phyloP scores from a whole-genome alignment of 2,888 invertebrate genomes.

The Cheilosia vulpina region DNA sequence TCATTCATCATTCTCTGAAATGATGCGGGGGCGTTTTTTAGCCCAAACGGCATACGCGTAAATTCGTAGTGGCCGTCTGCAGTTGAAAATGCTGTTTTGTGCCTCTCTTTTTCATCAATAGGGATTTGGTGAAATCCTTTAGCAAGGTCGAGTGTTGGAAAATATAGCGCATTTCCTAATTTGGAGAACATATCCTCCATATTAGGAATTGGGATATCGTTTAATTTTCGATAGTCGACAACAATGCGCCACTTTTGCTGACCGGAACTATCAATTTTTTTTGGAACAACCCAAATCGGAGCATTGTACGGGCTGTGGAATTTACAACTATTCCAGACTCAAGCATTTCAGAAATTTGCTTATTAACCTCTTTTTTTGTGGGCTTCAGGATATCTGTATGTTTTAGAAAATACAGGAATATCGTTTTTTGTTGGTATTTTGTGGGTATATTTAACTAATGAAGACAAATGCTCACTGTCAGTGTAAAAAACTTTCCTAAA shows the following conservation, averaged over 20 bases:
- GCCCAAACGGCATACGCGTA: neutral
- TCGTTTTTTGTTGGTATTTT: slow-evolving; percentile 32
- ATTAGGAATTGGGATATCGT: neutral
- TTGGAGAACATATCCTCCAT: too few species aligned
- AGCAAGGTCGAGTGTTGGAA: slow-evolving; percentile 29
- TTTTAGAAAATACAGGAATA: slow-evolving; percentile 20
- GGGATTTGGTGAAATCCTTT: slow-evolving; percentile 64
- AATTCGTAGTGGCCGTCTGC: slow-evolving; percentile 49
- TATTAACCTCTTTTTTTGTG: slow-evolving; percentile 11
- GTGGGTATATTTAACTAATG: slow-evolving; percentile 9
- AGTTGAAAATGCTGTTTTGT: slow-evolving; percentile 57
- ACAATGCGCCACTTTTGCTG: slow-evolving; percentile 49
- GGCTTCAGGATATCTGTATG: slow-evolving; percentile 28
- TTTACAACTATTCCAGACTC: too few species aligned
- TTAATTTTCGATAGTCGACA: slow-evolving; percentile 41
- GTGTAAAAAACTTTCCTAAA: slow-evolving; percentile 27
- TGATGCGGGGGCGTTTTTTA: too few species aligned
- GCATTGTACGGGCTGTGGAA: slow-evolving; percentile 17
- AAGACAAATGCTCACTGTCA: slow-evolving; percentile 32
- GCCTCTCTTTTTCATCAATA: slow-evolving; percentile 21
- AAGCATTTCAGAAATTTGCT: too few species aligned
- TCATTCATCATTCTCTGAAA: slow-evolving; percentile 8
- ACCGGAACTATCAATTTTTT: slow-evolving; percentile 28
- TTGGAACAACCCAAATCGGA: slow-evolving; percentile 31
- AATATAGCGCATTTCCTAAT: slow-evolving; percentile 32